A percentile compares a stretch with the other conserved stretches of the same genome.
phyloP scores from a whole-genome alignment of 2,797 vertebrate species.

The Adrianichthys oophorus region DNA sequence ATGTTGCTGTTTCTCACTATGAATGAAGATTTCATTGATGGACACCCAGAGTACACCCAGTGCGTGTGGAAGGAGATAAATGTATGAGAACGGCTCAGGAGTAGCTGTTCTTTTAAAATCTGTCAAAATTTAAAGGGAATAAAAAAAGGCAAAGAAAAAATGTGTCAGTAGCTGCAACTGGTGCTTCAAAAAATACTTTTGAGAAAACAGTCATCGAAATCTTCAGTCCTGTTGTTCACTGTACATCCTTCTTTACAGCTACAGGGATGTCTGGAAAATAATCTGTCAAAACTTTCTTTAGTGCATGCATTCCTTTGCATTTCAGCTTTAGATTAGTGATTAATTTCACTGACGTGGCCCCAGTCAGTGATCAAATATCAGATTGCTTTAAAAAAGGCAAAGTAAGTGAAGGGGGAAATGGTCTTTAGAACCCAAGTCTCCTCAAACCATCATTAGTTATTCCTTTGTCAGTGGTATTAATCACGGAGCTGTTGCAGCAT shows the following conservation, averaged over 20 bases:
- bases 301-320: slow-evolving; percentile 36
- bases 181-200: slow-evolving; percentile 25
- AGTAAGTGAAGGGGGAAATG: slow-evolving; percentile 82
- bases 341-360: slow-evolving; percentile 70
- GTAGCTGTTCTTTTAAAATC: slow-evolving; percentile 18
- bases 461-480: slow-evolving; percentile 80
- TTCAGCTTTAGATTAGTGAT: slow-evolving; percentile 68
- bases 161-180: slow-evolving; percentile 10
- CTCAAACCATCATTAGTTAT: slow-evolving; percentile 82
- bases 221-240: slow-evolving; percentile 4
- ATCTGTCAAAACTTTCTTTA: slow-evolving; percentile 35
- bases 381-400: slow-evolving; percentile 76
- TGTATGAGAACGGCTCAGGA: slow-evolving; percentile 3
- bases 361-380: slow-evolving; percentile 79
- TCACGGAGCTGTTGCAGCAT: slow-evolving; percentile 68
- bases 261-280: slow-evolving; percentile 18
- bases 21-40: slow-evolving; percentile 45
- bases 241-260: slow-evolving; percentile 11
- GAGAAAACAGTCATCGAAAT: slow-evolving; percentile 4
- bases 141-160: slow-evolving; percentile 21
- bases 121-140: slow-evolving; percentile 20
- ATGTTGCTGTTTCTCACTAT: slow-evolving; percentile 38
- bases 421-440: slow-evolving; percentile 77
- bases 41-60: slow-evolving; percentile 12
- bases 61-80: slow-evolving; percentile 19